Percentiles rank a stretch among this genome's conserved stretches.
Evolutionary conservation across 2,797 vertebrate genomes (phyloP).

Genomic region (Catharus ustulatus): DNA sequence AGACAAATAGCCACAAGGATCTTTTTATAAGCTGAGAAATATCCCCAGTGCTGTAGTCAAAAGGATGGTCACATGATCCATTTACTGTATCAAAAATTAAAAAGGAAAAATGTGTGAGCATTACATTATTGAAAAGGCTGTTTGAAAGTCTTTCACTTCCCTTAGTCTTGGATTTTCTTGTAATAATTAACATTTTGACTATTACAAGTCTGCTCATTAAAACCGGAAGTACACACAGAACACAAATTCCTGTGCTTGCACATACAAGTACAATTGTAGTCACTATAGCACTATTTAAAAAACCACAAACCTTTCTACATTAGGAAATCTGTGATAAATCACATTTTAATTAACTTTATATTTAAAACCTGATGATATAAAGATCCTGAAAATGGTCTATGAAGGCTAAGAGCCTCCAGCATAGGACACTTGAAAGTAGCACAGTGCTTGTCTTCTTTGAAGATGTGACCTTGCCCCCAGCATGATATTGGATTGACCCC

Average conservation of each 20-base stretch:
- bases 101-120: background rate
- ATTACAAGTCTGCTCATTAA: background rate
- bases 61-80: background rate
- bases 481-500: background rate
- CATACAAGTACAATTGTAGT: background rate
- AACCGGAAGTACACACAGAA: background rate
- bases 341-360: background rate
- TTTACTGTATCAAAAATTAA: background rate
- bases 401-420: background rate
- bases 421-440: fast-evolving
- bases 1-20: background rate
- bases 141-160: background rate
- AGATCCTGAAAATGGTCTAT: background rate
- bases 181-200: background rate
- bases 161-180: background rate
- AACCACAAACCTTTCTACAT: background rate
- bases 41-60: background rate
- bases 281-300: background rate
- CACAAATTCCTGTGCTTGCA: background rate
- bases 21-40: background rate
- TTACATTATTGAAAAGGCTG: background rate
- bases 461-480: background rate
- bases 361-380: background rate
- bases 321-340: background rate
- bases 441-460: fast-evolving